These are phyloP conservation scores for Mirounga angustirostris DNA, from an alignment of 2,113 vertebrate species.

Conservation along the genomic window DNA sequence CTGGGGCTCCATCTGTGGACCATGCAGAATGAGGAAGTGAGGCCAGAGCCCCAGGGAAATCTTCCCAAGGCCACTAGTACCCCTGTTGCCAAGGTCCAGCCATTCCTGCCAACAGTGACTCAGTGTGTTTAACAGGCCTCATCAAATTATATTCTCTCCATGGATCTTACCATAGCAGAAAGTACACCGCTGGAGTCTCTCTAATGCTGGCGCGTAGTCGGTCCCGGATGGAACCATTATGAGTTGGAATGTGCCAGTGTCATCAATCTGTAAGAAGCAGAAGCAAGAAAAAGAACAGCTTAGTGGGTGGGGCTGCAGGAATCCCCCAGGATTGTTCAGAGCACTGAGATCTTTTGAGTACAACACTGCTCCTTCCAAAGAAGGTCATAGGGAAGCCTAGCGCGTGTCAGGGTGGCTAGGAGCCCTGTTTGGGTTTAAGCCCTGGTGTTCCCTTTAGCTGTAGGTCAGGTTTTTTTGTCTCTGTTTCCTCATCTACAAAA, in stretches of 20 bases:
- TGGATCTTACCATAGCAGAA: constrained; percentile 86
- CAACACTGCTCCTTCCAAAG: neutral
- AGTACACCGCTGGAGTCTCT: constrained; percentile 79
- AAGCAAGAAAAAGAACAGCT: neutral
- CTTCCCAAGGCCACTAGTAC: neutral
- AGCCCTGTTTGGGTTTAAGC: neutral
- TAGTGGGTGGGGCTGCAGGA: neutral
- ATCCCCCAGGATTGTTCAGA: neutral
- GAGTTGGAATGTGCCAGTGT: constrained; percentile 82
- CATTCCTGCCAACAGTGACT: neutral
- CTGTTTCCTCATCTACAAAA: neutral
- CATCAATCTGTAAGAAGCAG: constrained; percentile 79
- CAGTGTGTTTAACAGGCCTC: neutral
- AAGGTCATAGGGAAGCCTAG: neutral
- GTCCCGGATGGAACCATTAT: constrained; percentile 60
- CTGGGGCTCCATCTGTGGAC: neutral
- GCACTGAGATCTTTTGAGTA: neutral
- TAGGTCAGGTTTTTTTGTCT: neutral
- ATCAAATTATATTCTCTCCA: neutral
- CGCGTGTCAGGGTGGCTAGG: fast-evolving
- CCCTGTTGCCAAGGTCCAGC: neutral
- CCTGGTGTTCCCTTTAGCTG: neutral
- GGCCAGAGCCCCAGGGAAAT: neutral
- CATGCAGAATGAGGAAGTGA: neutral
- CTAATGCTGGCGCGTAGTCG: neutral